A percentile compares a stretch with the other conserved stretches of the same genome.
Evolutionary conservation across 2,888 invertebrate species (phyloP).

Genomic region (Heliconius erato): DNA sequence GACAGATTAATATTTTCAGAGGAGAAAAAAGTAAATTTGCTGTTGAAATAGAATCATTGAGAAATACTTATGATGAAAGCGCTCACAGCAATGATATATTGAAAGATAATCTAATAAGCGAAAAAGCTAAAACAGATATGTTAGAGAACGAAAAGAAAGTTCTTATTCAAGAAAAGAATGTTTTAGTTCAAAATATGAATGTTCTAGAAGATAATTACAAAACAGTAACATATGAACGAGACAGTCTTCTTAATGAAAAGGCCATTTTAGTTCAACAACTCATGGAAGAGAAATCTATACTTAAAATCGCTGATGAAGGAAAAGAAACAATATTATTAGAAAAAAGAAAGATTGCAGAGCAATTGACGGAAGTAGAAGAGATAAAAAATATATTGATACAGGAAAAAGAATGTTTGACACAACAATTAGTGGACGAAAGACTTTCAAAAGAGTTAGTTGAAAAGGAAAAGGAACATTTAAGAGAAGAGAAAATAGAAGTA

Average conservation of each 20-base stretch:
- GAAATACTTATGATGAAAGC: constrained; percentile 46
- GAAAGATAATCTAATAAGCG: constrained; percentile 43
- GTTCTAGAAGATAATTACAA: constrained; percentile 47
- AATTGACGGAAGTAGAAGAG: constrained; percentile 42
- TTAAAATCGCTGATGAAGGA: constrained; percentile 54
- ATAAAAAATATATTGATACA: constrained; percentile 46
- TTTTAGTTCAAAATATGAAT: constrained; percentile 41
- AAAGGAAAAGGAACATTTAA: constrained; percentile 58
- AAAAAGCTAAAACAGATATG: constrained; percentile 47
- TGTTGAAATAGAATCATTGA: constrained; percentile 39
- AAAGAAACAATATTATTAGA: constrained; percentile 51
- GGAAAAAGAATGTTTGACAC: constrained; percentile 62
- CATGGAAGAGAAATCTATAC: constrained; percentile 56
- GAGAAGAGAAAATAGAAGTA: constrained; percentile 46
- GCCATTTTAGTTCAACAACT: constrained; percentile 52
- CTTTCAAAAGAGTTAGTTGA: constrained; percentile 58
- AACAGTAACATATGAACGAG: constrained; percentile 55
- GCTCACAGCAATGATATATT: constrained; percentile 45
- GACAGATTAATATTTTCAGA: constrained; percentile 40
- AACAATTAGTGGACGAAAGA: constrained; percentile 63
- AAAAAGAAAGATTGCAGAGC: constrained; percentile 49
- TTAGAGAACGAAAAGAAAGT: constrained; percentile 55
- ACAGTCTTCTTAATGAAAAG: constrained; percentile 54
- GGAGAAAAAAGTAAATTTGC: constrained; percentile 41
- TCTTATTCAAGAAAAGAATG: constrained; percentile 52